Percentiles rank a stretch among this genome's conserved stretches.
phyloP scores from a whole-genome alignment of 2,888 invertebrate species.

The Diaprepes abbreviatus region DNA sequence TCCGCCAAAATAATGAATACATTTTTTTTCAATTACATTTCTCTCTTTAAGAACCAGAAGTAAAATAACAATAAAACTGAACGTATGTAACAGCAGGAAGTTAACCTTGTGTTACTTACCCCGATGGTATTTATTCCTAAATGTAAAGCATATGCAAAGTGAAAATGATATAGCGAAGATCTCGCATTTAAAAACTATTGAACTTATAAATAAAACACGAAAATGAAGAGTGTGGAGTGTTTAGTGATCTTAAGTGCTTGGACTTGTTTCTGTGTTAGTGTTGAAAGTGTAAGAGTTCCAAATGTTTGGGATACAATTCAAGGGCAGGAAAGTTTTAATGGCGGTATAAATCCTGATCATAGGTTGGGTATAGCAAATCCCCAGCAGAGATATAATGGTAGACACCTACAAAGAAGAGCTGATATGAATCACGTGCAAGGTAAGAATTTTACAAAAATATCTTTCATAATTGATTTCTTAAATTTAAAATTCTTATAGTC shows the following conservation, averaged over 20 bases:
- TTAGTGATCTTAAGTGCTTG: slow-evolving; percentile 23
- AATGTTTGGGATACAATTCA: slow-evolving; percentile 16
- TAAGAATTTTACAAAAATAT: too few species aligned
- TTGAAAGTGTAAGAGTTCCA: slow-evolving; percentile 19
- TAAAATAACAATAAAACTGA: not conserved
- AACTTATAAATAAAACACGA: not conserved
- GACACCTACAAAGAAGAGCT: not conserved
- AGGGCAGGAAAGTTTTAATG: not conserved
- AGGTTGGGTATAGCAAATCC: not conserved
- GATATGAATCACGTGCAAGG: too few species aligned
- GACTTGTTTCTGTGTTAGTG: slow-evolving; percentile 22
- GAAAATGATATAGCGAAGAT: slow-evolving; percentile 18
- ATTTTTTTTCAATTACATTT: not conserved
- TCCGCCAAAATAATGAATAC: too few species aligned
- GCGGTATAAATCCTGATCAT: not conserved
- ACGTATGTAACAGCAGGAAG: slow-evolving; percentile 2
- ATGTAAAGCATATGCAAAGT: not conserved
- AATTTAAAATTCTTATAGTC: too few species aligned
- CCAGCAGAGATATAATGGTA: not conserved
- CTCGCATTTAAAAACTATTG: not conserved
- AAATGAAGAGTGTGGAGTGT: slow-evolving; percentile 21
- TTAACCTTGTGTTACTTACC: not conserved
- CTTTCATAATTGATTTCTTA: too few species aligned
- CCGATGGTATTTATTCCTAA: not conserved
- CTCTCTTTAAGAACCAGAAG: slow-evolving; percentile 5